Evolutionary conservation across 2,797 vertebrate genomes (phyloP).

Genomic region (Protosalanx chinensis): DNA sequence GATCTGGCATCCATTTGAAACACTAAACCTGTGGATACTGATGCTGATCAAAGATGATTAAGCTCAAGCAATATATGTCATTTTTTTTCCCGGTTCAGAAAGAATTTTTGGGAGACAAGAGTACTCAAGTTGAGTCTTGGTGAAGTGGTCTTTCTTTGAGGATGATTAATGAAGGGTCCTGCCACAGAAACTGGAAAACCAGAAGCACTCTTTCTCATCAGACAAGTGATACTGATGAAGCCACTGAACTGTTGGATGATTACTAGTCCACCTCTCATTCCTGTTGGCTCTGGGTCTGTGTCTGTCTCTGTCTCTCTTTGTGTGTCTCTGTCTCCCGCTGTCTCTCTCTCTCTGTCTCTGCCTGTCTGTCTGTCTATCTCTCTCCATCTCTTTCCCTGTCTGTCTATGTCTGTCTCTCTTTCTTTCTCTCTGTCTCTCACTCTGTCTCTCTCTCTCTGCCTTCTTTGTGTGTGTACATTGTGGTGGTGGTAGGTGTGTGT

Average conservation of each 20-base stretch:
- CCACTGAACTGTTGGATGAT: slow-evolving; percentile 65
- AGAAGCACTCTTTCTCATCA: slow-evolving; percentile 69
- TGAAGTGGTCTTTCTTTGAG: slow-evolving; percentile 62
- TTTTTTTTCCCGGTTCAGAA: slow-evolving; percentile 12
- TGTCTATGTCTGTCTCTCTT: slow-evolving; percentile 4
- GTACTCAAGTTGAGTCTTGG: slow-evolving; percentile 56
- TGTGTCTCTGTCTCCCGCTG: neutral
- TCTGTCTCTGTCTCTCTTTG: neutral
- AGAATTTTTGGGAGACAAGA: slow-evolving; percentile 31
- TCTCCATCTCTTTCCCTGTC: slow-evolving; percentile 27
- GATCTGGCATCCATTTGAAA: slow-evolving; percentile 44
- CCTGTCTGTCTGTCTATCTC: slow-evolving; percentile 8
- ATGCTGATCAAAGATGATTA: slow-evolving; percentile 47
- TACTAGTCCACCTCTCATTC: slow-evolving; percentile 53
- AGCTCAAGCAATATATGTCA: slow-evolving; percentile 36
- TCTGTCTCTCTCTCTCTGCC: slow-evolving; percentile 1
- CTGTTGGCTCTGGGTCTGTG: slow-evolving; percentile 6
- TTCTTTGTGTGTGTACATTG: slow-evolving; percentile 1
- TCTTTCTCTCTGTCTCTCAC: neutral
- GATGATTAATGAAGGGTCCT: slow-evolving; percentile 72
- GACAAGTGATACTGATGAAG: slow-evolving; percentile 69
- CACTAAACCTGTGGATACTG: slow-evolving; percentile 33
- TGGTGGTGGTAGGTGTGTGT: neutral
- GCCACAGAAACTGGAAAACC: slow-evolving; percentile 55
- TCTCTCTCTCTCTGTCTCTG: slow-evolving; percentile 18